Evolutionary conservation across 2,797 vertebrate species (phyloP), one percentile per base, ranked within the genome.

Genomic region (Ptychobarbus kaznakovi): DNA sequence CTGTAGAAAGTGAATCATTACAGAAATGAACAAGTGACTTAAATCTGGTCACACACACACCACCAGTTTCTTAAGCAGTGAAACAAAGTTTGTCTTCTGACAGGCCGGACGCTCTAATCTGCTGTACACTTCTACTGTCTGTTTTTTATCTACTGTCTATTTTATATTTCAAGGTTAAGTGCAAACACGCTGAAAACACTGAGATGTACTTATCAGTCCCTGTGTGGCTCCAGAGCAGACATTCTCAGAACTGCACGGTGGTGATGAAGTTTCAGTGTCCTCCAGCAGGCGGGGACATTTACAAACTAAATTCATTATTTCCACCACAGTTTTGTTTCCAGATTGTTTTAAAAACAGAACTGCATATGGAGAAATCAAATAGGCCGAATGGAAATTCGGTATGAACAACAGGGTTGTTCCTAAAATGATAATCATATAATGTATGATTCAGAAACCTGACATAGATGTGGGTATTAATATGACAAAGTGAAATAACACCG

Each of bases 61-160:
- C 9, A n/a, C n/a, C 53, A 58, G 40, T 42, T 42, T 42, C 40
- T 42, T 42, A 42, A 42, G 8, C 40, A 42, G 40, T 9, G 40
- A 42, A 42, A 44, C 42, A 98, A 98, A 53, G 9, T 58, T 90
- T 93, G 90, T 92, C 91, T 86, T 92, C 92, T 84, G 90, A 92
- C 87, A 90, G 91, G 93, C 86, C 96, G 94, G 92, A 90, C 80
- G 90, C 88, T 75, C 46, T 68, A 42, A 89, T 91, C 63, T 80
- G 80, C 86, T 49, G 89, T 74, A 5, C 32, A 32, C 32, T 32
- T 32, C 32, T 32, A 32, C 32, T 32, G 32, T 32, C 32, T 32
- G 2, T 32, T 32, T 32, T 32, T 32, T 32, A 32, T 32, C 32
- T 3, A 32, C 32, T 32, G 32, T 32, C 28, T 66, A 4, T 90